phyloP scores from a whole-genome alignment of 2,113 vertebrate species.

The Edolisoma coerulescens region DNA sequence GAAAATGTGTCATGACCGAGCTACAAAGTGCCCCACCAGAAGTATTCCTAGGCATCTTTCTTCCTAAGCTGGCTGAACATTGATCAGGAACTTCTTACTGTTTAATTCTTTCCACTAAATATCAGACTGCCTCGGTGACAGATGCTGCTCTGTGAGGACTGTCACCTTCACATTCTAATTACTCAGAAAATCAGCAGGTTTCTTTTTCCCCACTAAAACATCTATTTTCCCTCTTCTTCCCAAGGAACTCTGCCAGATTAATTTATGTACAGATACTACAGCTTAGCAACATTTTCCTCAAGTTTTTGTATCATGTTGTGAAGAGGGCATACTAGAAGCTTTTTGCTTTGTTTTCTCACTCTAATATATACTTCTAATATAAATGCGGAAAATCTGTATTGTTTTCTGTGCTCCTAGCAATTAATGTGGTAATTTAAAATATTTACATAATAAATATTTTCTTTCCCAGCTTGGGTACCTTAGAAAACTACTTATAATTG shows the following conservation, averaged over 20 bases:
- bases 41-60: neutral
- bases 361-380: neutral
- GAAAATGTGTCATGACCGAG: fast-evolving
- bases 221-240: neutral
- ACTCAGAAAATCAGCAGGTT: neutral
- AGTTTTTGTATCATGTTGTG: neutral
- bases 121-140: neutral
- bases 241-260: neutral
- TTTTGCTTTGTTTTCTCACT: neutral
- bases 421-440: neutral
- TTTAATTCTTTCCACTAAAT: neutral
- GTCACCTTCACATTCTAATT: neutral
- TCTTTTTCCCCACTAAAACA: neutral
- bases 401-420: neutral
- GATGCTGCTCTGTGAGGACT: neutral
- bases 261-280: neutral
- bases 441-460: neutral
- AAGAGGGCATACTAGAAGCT: neutral
- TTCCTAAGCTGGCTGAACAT: neutral
- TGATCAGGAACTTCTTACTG: neutral
- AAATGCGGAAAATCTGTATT: neutral
- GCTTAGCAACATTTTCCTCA: neutral
- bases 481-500: neutral
- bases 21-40: neutral
- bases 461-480: neutral